phyloP scores from a whole-genome alignment of 2,113 vertebrate genomes.

The Varanus salvator region DNA sequence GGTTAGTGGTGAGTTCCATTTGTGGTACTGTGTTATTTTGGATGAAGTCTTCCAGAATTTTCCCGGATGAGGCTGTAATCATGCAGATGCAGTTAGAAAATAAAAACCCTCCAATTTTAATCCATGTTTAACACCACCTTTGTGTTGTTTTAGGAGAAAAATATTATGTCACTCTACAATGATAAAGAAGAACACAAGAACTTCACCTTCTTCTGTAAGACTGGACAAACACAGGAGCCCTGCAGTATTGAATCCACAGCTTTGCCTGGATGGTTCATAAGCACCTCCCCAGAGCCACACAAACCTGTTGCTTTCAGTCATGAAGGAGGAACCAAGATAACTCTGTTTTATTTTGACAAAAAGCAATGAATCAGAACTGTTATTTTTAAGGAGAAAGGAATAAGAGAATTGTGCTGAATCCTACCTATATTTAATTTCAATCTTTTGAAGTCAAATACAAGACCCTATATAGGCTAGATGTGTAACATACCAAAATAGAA shows the following conservation, averaged over 20 bases:
- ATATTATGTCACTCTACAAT: background rate
- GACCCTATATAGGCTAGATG: too few relatives aligned
- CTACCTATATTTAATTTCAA: too few relatives aligned
- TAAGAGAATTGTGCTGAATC: too few relatives aligned
- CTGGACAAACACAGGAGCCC: background rate
- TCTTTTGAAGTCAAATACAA: too few relatives aligned
- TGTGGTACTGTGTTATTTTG: background rate
- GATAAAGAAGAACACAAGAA: background rate
- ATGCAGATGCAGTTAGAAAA: too few relatives aligned
- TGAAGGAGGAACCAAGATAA: background rate
- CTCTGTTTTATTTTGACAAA: background rate
- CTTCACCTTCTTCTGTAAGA: conserved; percentile 12
- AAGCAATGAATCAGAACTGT: too few relatives aligned
- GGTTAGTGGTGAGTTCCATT: background rate
- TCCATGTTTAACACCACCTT: background rate
- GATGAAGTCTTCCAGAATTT: too few relatives aligned
- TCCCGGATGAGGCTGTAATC: too few relatives aligned
- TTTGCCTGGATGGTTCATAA: conserved; percentile 34
- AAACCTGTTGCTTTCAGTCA: background rate
- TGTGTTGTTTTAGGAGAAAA: background rate
- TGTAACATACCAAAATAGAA: too few relatives aligned
- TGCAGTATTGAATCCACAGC: conserved; percentile 15
- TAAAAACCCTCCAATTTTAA: too few relatives aligned
- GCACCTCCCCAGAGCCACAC: background rate
- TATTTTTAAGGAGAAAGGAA: too few relatives aligned